Evolutionary conservation across 2,113 vertebrate species (phyloP).

Genomic region (Zapornia atra): DNA sequence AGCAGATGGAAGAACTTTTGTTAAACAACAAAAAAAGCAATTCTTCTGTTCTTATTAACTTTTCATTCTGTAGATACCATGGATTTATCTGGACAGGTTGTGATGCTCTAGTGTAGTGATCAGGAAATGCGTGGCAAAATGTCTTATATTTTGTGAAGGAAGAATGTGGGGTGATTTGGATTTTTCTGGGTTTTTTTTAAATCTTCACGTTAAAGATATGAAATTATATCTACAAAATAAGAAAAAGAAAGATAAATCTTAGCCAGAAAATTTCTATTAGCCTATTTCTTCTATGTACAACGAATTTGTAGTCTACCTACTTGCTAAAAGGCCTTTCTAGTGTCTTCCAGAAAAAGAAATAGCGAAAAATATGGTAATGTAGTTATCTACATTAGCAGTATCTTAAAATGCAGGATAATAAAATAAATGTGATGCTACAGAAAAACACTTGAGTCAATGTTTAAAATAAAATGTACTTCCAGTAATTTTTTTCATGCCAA

Average conservation of each 20-base stretch:
- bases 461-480: neutral
- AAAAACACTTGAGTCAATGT: neutral
- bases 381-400: neutral
- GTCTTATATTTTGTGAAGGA: neutral
- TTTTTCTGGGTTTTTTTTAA: fast-evolving
- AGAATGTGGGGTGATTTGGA: neutral
- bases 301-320: neutral
- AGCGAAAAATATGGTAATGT: neutral
- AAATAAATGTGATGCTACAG: neutral
- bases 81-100: neutral
- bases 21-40: neutral
- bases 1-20: neutral
- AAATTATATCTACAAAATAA: neutral
- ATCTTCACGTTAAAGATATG: neutral
- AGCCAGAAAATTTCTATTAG: neutral
- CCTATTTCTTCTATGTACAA: neutral
- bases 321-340: neutral
- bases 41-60: neutral
- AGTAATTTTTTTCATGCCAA: neutral
- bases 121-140: neutral
- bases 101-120: neutral
- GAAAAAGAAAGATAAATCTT: neutral
- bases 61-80: neutral
- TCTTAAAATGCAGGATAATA: neutral
- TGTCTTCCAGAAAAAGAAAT: neutral